phyloP scores from a whole-genome alignment of 2,113 vertebrate species.

The Mormyrus lacerda region DNA sequence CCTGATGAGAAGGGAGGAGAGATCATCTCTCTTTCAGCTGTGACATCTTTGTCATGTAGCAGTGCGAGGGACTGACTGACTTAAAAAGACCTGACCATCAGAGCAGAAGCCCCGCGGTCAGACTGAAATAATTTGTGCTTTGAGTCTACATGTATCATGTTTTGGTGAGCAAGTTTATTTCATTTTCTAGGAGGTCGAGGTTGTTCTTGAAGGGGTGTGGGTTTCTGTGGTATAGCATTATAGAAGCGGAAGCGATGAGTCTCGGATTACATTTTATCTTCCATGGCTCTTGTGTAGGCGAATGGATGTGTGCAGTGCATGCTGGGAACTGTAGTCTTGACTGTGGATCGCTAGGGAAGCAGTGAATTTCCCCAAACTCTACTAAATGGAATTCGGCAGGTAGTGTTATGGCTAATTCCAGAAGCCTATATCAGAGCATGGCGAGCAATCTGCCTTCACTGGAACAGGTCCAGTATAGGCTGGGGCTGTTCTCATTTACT shows the following conservation, averaged over 20 bases:
- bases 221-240: background rate
- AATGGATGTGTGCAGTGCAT: background rate
- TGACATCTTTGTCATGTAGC: background rate
- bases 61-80: background rate
- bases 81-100: background rate
- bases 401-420: background rate
- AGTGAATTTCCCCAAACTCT: background rate
- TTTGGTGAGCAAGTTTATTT: background rate
- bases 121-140: background rate
- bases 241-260: background rate
- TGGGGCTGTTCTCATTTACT: background rate
- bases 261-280: background rate
- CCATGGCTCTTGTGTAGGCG: background rate
- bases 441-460: background rate
- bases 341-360: background rate
- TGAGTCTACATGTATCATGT: background rate
- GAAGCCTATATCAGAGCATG: background rate
- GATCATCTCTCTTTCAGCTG: background rate
- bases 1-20: background rate
- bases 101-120: background rate
- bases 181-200: background rate
- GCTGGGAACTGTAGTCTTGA: background rate
- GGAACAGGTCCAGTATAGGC: background rate
- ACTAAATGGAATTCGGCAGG: background rate
- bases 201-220: background rate